Base-by-base conservation (phyloP, 2,113 vertebrate species). In the Grammomys surdaster region DNA sequence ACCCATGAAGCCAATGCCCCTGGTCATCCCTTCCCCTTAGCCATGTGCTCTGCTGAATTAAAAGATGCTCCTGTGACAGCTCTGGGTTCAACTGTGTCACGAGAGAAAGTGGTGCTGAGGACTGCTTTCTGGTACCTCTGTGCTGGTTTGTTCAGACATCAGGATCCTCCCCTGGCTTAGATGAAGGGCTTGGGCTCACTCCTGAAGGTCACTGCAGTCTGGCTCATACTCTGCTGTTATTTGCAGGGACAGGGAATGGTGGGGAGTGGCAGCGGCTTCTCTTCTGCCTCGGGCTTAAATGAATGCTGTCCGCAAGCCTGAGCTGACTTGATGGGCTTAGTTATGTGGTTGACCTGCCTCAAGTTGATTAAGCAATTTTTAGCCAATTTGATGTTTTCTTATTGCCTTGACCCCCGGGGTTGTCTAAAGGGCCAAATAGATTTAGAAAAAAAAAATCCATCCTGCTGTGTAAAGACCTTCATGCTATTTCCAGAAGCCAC, bases 341-440 rank as follows among this genome's bases (percentile, higher is more conserved):
- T 14, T 19, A 51, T 63, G 81, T 95, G n/a, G 54, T 22, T 78
- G 94, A 75, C 40, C 56, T 92, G n/a, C 89, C 93, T 91, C 51
- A 91, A 89, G 85, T 46, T 76, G 67, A 69, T 72, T 69, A 88
- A 90, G 40, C 67, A 89, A 31, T 87, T 95, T 93, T 93, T 88
- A 5, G 72, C 46, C 46, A 9, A 73, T 81, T 94, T 91, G n/a
- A 40, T 91, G 31, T 95, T 96, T 96, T 94, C 87, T 88, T 94
- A 73, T 56, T 70, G 80, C 77, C 54, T 94, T 86, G 67, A 82
- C 82, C 65, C 14, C 63, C 76, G 14, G 24, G n/a, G 75, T 90
- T 48, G 36, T 88, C 90, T 93, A 72, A 96, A 94, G 51, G 67
- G 33, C 48, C 69, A 87, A 26, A 63, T 5, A 82, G 63, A 28